Conservation (phyloP, 2,113 vertebrate species). For the Greenwoodochromis staneri region DNA sequence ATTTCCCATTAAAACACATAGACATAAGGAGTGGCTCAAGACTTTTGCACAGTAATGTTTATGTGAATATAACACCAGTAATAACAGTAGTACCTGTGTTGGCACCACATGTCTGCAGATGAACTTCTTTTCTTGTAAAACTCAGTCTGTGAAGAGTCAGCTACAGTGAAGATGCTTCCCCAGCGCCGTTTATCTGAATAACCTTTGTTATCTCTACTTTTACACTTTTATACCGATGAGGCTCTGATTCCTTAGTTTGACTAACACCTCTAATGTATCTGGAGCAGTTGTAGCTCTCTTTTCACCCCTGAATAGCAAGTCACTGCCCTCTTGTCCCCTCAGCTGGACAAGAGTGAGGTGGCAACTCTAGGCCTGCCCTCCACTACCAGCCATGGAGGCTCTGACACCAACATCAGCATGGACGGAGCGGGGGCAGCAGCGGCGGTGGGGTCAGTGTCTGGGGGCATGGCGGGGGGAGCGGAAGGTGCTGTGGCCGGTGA, state of each 20-base stretch:
- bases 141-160: not conserved
- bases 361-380: slow-evolving; percentile 76
- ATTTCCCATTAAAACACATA: not conserved
- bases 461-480: slow-evolving; percentile 58
- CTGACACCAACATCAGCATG: slow-evolving; percentile 84
- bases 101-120: not conserved
- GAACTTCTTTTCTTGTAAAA: not conserved
- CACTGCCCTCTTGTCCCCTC: not conserved
- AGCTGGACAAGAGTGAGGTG: slow-evolving; percentile 93
- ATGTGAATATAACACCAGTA: not conserved
- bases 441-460: slow-evolving; percentile 15
- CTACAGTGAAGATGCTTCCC: not conserved
- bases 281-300: not conserved
- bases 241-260: not conserved
- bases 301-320: not conserved
- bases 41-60: not conserved
- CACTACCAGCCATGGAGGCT: slow-evolving; percentile 78
- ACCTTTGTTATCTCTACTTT: not conserved
- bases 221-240: not conserved
- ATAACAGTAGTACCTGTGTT: not conserved
- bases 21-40: not conserved
- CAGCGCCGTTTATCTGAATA: not conserved
- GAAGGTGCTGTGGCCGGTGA: slow-evolving; percentile 74
- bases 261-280: not conserved
- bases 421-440: slow-evolving; percentile 69